These are phyloP conservation scores for Selenia dentaria DNA, from an alignment of 2,888 invertebrate species.

Conservation along the genomic window DNA sequence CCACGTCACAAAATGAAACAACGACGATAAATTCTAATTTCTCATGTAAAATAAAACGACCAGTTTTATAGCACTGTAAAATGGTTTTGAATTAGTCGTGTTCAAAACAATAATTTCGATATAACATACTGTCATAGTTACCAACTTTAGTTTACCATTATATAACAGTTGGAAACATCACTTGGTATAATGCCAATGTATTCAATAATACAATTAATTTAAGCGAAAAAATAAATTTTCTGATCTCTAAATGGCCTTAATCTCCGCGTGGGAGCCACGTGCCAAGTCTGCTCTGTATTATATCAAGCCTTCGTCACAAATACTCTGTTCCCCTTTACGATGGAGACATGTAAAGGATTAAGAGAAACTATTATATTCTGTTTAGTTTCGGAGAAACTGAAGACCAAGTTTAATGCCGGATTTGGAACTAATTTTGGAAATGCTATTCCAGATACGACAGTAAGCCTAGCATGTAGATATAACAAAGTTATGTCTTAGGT, in stretches of 20 bases:
- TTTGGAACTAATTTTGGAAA: constrained; percentile 48
- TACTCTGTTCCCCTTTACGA: constrained; percentile 58
- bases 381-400: constrained; percentile 55
- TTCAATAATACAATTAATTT: too few species aligned
- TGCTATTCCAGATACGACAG: constrained; percentile 21
- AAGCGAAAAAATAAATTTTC: too few species aligned
- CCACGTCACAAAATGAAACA: constrained; percentile 65
- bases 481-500: too few species aligned
- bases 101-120: constrained; percentile 62
- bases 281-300: constrained; percentile 50
- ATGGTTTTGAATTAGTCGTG: constrained; percentile 56
- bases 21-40: constrained; percentile 65
- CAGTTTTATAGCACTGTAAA: constrained; percentile 62
- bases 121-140: too few species aligned
- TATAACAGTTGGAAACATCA: constrained; percentile 18
- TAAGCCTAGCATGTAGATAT: too few species aligned
- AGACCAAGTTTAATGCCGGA: constrained; percentile 41
- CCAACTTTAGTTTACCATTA: too few species aligned
- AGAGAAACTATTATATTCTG: constrained; percentile 59
- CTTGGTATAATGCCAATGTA: too few species aligned
- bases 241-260: constrained; percentile 1
- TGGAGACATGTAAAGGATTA: constrained; percentile 66
- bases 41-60: constrained; percentile 66
- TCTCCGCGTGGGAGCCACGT: constrained; percentile 19
- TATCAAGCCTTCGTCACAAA: constrained; percentile 54